A percentile compares a stretch with the other conserved stretches of the same genome.
Conservation (phyloP, 2,888 invertebrate genomes). For the Meta bourneti region DNA sequence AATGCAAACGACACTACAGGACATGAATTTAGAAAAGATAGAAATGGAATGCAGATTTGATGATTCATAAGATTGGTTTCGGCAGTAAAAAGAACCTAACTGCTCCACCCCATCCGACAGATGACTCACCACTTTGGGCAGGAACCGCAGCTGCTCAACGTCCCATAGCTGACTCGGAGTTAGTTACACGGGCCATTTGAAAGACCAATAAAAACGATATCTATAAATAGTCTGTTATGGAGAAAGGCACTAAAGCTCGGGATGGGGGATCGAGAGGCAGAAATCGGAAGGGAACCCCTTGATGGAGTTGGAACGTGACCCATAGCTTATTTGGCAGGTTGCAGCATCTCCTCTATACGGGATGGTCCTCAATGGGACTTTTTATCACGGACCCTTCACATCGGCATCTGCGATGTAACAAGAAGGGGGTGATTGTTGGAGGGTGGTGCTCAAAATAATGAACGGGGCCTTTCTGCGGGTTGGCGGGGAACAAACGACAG, state of each 20-base stretch:
- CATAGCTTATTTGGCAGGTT: conserved; percentile 28
- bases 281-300: conserved; percentile 17
- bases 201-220: conserved; percentile 59
- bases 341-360: neutral
- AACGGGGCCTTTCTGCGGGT: conserved; percentile 12
- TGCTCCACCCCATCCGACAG: too few relatives aligned
- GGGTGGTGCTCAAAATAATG: conserved; percentile 36
- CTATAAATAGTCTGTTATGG: conserved; percentile 58
- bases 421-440: conserved; percentile 1
- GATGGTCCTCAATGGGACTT: neutral
- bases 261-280: neutral
- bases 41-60: too few relatives aligned
- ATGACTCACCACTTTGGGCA: conserved; percentile 33
- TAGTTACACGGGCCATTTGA: conserved; percentile 43
- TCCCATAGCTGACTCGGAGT: neutral
- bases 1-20: too few relatives aligned
- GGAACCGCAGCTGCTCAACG: conserved; percentile 25
- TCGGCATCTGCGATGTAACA: conserved; percentile 13
- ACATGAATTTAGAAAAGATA: too few relatives aligned
- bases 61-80: neutral
- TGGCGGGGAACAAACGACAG: neutral
- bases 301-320: conserved; percentile 47
- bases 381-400: conserved; percentile 27
- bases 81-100: neutral
- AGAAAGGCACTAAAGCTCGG: conserved; percentile 7